Percentiles rank a stretch among this genome's conserved stretches.
These are phyloP conservation scores for Cossypha dichroa DNA, from an alignment of 2,797 vertebrate species.

Conservation along the genomic window DNA sequence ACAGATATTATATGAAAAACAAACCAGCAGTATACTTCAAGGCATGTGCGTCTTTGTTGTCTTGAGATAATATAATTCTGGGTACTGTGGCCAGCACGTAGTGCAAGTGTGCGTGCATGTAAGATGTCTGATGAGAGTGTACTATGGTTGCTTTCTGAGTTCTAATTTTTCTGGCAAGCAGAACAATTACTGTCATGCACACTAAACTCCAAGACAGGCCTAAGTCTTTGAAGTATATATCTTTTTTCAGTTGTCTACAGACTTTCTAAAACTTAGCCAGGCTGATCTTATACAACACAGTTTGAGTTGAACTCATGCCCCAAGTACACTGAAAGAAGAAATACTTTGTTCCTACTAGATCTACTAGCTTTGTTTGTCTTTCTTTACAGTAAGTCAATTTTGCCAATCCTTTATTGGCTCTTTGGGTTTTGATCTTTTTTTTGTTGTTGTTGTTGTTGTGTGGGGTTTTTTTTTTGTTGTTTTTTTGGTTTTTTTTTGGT, in stretches of 20 bases:
- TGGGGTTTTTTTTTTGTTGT: no score
- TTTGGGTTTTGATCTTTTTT: background rate
- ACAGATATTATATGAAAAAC: background rate
- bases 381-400: background rate
- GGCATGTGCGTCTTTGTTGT: background rate
- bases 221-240: background rate
- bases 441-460: no score
- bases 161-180: background rate
- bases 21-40: background rate
- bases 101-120: background rate
- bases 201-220: background rate
- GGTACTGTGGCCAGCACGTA: rapidly evolving
- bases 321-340: background rate
- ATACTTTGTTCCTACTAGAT: background rate
- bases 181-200: background rate
- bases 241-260: background rate
- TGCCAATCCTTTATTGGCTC: background rate
- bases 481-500: background rate
- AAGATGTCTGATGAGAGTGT: background rate
- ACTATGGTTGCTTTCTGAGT: background rate
- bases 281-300: rapidly evolving
- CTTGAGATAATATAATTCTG: background rate
- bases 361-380: background rate
- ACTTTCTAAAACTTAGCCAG: background rate
- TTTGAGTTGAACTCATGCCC: background rate